Evolutionary conservation across 1,140 invertebrate species (phyloP).

Genomic region (Neoseiulus cucumeris): DNA sequence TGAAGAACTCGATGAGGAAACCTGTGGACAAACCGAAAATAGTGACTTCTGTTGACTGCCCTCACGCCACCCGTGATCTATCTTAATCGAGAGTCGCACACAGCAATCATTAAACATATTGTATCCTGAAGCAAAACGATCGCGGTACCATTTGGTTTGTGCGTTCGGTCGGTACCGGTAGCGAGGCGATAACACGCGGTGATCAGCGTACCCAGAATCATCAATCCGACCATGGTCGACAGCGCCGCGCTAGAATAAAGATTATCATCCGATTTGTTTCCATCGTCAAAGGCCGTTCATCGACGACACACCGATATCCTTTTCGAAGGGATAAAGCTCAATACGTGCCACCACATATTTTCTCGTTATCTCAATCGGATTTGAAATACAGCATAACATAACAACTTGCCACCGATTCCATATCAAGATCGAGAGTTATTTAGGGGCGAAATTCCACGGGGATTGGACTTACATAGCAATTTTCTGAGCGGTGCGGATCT

Average conservation of each 20-base stretch:
- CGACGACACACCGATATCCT: no score
- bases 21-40: neutral
- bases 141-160: neutral
- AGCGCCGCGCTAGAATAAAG: neutral
- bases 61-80: neutral
- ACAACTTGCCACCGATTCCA: no score
- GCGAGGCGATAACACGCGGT: neutral
- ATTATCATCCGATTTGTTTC: no score
- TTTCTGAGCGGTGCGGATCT: neutral
- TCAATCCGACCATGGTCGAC: neutral
- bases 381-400: no score
- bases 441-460: no score
- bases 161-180: neutral
- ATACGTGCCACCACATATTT: no score
- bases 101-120: neutral
- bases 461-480: neutral
- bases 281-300: no score
- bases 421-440: no score
- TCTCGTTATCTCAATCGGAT: no score
- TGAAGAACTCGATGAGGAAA: neutral
- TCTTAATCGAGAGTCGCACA: neutral
- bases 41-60: neutral
- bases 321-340: no score
- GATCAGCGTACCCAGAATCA: neutral
- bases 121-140: neutral